phyloP scores from a whole-genome alignment of 2,113 vertebrate species.

The Syngnathus floridae region DNA sequence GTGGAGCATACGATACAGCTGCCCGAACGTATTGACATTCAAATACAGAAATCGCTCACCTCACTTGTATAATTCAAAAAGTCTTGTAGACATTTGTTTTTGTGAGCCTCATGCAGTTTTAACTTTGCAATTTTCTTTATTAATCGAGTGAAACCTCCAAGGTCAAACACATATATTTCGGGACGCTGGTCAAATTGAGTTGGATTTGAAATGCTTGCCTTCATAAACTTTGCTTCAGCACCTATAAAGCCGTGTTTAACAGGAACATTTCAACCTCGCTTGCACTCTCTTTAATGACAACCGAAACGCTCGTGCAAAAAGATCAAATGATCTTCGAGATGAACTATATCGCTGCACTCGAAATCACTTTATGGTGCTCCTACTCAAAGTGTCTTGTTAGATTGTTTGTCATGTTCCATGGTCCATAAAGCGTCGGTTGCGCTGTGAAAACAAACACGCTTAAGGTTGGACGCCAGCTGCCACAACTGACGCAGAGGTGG shows the following conservation, averaged over 20 bases:
- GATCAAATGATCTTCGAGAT: not conserved
- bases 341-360: not conserved
- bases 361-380: not conserved
- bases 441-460: conserved; percentile 21
- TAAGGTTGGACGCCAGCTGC: conserved; percentile 47
- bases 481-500: conserved; percentile 48
- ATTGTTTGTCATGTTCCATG: not conserved
- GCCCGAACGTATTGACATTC: conserved; percentile 19
- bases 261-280: too few species aligned
- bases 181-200: not conserved
- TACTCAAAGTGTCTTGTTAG: not conserved
- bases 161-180: not conserved
- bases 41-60: conserved; percentile 7
- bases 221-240: not conserved
- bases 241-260: not conserved
- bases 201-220: not conserved
- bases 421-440: conserved; percentile 28
- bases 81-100: not conserved
- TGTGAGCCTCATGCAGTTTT: not conserved
- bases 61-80: not conserved
- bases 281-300: too few species aligned
- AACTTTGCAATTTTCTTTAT: not conserved
- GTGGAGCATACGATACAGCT: conserved; percentile 15
- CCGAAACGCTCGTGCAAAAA: too few species aligned
- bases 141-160: not conserved